Conservation (phyloP, 1,140 invertebrate species). For the Agraylea sexmaculata region DNA sequence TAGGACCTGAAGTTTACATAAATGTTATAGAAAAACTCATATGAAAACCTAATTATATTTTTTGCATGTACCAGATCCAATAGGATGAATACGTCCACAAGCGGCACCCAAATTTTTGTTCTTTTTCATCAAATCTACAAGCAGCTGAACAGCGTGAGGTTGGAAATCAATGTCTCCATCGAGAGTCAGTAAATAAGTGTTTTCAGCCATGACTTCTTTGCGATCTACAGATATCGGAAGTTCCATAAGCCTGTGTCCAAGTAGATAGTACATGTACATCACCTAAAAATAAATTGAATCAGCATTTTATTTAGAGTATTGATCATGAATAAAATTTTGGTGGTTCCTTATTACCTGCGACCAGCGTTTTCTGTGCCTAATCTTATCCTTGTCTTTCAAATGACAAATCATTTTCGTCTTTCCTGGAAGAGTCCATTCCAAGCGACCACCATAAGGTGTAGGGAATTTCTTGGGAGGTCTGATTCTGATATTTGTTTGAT, state of each 20-base stretch:
- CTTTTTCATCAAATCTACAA: constrained; percentile 98
- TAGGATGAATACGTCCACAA: constrained; percentile 95
- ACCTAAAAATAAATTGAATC: constrained; percentile 43
- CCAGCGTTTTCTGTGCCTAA: constrained; percentile 91
- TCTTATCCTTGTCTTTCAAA: constrained; percentile 93
- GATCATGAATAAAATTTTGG: background rate
- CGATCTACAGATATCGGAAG: constrained; percentile 84
- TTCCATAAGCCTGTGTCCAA: constrained; percentile 91
- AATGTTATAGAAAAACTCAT: constrained; percentile 4
- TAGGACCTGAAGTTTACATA: constrained; percentile 78
- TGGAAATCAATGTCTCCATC: constrained; percentile 99
- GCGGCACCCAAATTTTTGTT: constrained; percentile 96
- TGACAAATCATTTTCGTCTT: constrained; percentile 97
- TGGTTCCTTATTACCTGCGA: constrained; percentile 56
- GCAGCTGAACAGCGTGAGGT: constrained; percentile 84
- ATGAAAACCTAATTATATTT: background rate
- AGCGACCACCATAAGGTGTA: constrained; percentile 89
- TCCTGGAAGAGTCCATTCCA: constrained; percentile 91
- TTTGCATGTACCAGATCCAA: constrained; percentile 61
- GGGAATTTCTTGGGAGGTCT: constrained; percentile 85
- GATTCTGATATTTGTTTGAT: constrained; percentile 82
- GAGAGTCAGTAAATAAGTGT: constrained; percentile 88
- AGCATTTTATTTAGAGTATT: too few relatives aligned
- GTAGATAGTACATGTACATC: constrained; percentile 99
- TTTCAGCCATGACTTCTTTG: constrained; percentile 91